These are phyloP conservation scores for Hypselothyrea guttata DNA, from an alignment of 2,888 invertebrate species.

Conservation along the genomic window DNA sequence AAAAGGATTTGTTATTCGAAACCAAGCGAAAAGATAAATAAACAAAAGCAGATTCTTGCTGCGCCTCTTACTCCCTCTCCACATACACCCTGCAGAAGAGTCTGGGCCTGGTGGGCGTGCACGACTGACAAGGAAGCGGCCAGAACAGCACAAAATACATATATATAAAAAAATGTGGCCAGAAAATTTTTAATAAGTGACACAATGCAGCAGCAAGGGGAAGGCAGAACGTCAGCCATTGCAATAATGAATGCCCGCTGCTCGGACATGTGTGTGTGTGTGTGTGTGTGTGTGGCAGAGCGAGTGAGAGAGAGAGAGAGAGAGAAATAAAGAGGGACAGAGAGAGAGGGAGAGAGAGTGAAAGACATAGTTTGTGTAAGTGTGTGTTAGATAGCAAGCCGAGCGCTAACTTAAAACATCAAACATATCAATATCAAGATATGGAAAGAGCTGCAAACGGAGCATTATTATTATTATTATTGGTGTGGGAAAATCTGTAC, in stretches of 20 bases:
- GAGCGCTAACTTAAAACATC: too few species aligned
- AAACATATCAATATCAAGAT: too few species aligned
- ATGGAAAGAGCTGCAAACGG: too few species aligned
- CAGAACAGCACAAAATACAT: conserved; percentile 10
- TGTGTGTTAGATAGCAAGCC: too few species aligned
- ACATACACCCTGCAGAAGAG: background rate
- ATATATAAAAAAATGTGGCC: conserved; percentile 34
- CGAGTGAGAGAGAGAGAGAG: conserved; percentile 2
- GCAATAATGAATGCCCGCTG: conserved; percentile 54
- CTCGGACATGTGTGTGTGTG: conserved; percentile 25
- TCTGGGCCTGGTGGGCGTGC: conserved; percentile 8
- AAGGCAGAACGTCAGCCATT: conserved; percentile 28
- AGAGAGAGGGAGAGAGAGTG: background rate
- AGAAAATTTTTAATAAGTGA: conserved; percentile 76
- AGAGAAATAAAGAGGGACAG: conserved; percentile 1
- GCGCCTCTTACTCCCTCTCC: background rate
- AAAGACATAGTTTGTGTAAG: too few species aligned
- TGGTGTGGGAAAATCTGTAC: too few species aligned
- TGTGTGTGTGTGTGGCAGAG: conserved; percentile 13
- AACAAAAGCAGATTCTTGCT: conserved; percentile 66
- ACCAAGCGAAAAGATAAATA: conserved; percentile 77
- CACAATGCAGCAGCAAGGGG: conserved; percentile 59
- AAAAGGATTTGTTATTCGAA: conserved; percentile 78
- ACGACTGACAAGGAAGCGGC: conserved; percentile 46
- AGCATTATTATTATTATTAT: too few species aligned